Percentiles rank a stretch among this genome's conserved stretches.
Conservation (phyloP, 1,140 invertebrate genomes). For the Branchinecta lynchi region DNA sequence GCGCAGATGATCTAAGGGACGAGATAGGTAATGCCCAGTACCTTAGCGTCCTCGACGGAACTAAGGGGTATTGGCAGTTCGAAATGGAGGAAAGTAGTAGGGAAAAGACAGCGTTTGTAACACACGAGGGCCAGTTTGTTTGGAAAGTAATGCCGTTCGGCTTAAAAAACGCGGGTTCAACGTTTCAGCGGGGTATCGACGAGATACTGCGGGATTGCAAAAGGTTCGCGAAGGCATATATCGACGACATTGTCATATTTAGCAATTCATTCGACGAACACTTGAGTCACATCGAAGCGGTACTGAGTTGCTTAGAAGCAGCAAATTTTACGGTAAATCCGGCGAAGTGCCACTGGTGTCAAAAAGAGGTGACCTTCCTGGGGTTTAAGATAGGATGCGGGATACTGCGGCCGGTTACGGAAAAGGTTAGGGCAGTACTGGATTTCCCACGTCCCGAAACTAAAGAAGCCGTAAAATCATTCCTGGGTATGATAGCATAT, state of each 20-base stretch:
- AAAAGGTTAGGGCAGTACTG: conserved; percentile 29
- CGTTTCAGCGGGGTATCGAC: conserved; percentile 31
- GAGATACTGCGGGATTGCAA: conserved; percentile 22
- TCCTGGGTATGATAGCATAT: conserved; percentile 16
- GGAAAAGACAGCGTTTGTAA: conserved; percentile 36
- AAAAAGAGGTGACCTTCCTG: conserved; percentile 26
- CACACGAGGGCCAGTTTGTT: conserved; percentile 25
- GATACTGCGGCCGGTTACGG: conserved; percentile 28
- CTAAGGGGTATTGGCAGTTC: conserved; percentile 34
- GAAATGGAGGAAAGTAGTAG: conserved; percentile 26
- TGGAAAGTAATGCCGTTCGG: conserved; percentile 30
- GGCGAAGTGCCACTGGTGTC: conserved; percentile 28
- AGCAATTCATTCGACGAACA: conserved; percentile 23
- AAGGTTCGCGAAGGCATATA: conserved; percentile 22
- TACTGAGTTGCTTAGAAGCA: conserved; percentile 11
- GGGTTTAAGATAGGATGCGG: conserved; percentile 28
- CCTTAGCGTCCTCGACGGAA: conserved; percentile 32
- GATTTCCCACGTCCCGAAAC: conserved; percentile 26
- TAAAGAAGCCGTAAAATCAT: not conserved
- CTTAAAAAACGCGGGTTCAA: conserved; percentile 29
- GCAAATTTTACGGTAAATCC: conserved; percentile 19
- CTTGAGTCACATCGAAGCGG: conserved; percentile 22
- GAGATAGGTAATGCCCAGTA: conserved; percentile 25
- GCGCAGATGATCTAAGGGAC: conserved; percentile 32
- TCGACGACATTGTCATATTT: conserved; percentile 26